Evolutionary conservation across 2,888 invertebrate species (phyloP), one percentile per base, ranked within the genome.

Genomic region (Drosophila infuscata): DNA sequence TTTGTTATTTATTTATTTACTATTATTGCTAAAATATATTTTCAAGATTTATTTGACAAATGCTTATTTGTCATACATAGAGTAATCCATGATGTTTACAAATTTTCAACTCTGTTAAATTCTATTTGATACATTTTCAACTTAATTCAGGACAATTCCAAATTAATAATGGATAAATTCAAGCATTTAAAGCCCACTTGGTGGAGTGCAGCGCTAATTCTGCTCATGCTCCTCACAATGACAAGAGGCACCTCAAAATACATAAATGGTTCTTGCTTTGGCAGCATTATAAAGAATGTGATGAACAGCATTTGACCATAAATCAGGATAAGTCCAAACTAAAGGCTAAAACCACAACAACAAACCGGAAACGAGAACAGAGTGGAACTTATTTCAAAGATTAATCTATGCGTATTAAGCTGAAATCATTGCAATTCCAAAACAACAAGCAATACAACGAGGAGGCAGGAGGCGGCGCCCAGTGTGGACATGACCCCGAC

Each of bases 401-500:
- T 69, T 58, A 77, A 79, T 79, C 63, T 41, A 52, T 46, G 11
- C 36, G 51, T 71, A 82, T 82, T 83, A 83, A 54, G 25, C 36
- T 17, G 43, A 63, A 63, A 62, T 77, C 54, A 52, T 53, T 52
- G 54, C 43, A 61, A 48, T 52, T 35, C 7, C 56, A 30, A 56
- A 36, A 8, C n/a, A 56, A 38, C 56, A 41, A 38, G 38, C 12
- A 56, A 12, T n/a, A 36, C 43, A 56, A 46, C 58, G 53, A 43
- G 52, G 52, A 25, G 15, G 46, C 46, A 61, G 53, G 46, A 60
- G 56, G 68, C 63, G 76, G 74, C 74, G 79, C 72, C 73, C 83
- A 67, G 70, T 68, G 71, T 60, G 64, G 71, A 87, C 83, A 82
- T 88, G 89, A 86, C 89, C 89, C 81, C 70, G 73, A 63, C 86